Evolutionary conservation across 2,113 vertebrate species (phyloP).

Genomic region (Poeciliopsis occidentalis): DNA sequence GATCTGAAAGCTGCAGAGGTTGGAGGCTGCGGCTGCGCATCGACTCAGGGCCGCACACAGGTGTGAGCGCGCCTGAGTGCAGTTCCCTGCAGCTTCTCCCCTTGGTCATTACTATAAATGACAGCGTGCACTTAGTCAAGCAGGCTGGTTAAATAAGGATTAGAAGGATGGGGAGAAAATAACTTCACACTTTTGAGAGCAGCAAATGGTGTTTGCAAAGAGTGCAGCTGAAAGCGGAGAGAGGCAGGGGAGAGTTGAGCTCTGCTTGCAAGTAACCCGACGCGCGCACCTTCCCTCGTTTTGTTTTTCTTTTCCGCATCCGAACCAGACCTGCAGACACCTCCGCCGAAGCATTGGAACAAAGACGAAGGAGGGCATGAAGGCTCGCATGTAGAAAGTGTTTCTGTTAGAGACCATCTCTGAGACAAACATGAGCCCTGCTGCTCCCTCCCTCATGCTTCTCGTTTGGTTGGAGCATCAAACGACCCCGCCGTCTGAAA

Average conservation of each 20-base stretch:
- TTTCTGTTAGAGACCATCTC: slow-evolving; percentile 70
- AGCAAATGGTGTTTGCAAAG: slow-evolving; percentile 64
- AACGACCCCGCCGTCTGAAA: slow-evolving; percentile 70
- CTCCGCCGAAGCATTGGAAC: slow-evolving; percentile 49
- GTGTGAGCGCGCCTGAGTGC: slow-evolving; percentile 30
- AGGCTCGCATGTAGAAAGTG: slow-evolving; percentile 69
- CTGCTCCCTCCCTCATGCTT: slow-evolving; percentile 23
- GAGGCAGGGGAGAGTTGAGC: slow-evolving; percentile 7
- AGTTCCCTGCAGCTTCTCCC: slow-evolving; percentile 35
- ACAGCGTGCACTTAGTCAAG: slow-evolving; percentile 58
- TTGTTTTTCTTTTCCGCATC: slow-evolving; percentile 25
- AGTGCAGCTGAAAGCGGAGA: slow-evolving; percentile 30
- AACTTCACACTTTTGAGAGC: slow-evolving; percentile 64
- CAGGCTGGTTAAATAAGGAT: slow-evolving; percentile 69
- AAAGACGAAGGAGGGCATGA: slow-evolving; percentile 56
- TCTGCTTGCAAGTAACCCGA: slow-evolving; percentile 50
- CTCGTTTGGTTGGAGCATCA: slow-evolving; percentile 62
- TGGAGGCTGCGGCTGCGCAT: neutral
- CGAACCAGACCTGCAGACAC: slow-evolving; percentile 58
- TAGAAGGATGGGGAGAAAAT: slow-evolving; percentile 61
- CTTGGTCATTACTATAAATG: slow-evolving; percentile 57
- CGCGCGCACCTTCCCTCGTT: slow-evolving; percentile 8
- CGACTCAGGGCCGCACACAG: slow-evolving; percentile 22
- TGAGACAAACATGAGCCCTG: slow-evolving; percentile 62
- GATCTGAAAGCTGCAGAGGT: neutral